Base-by-base conservation (phyloP, 2,888 invertebrate species). In the Hypolimnas misippus region DNA sequence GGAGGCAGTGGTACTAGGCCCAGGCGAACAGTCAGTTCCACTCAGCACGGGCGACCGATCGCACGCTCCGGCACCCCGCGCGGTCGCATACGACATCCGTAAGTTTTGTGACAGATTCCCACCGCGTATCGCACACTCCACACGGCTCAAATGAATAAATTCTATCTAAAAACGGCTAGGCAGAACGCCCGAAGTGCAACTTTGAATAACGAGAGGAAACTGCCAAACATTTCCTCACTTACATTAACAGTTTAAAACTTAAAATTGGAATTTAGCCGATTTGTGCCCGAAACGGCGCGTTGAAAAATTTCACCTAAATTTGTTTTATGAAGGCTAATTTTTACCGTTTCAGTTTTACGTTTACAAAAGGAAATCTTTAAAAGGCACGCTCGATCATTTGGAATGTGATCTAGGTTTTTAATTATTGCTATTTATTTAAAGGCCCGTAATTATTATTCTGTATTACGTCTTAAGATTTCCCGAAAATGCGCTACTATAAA, bases 91-190 rank as follows among this genome's bases (percentile, higher is more conserved):
- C 72, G 70, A 65, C 75, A 74, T 75, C 79, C 81, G 89, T 89
- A 89, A 90, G 89, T 89, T 86, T 76, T 83, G 86, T 83, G 87
- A 79, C 76, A 77, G 76, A 78, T 77, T 77, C 76, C 72, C 70
- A 73, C 71, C 69, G 70, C 71, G 70, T 72, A 67, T 73, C 71
- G 44, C 44, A 71, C 69, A 76, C 78, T 76, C 81, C 76, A 78
- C 77, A 78, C 77, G 75, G 66, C 66, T 60, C 16, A 16, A 38
- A 40, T 29, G 33, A 49, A 66, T 33, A 19, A 51, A 52, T 42
- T 25, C 54, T 58, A 40, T 59, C 33, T 31, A 65, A 63, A 62
- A 44, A 35, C 21, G 52, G 44, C 33, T 52, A 44, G 31, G 58
- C 51, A 55, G 56, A 54, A 52, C 42, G 29, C 3, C 21, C 55